These are phyloP conservation scores for Galaxea fascicularis DNA, from an alignment of 92 coral and sea anemone genomes.

Conservation along the genomic window DNA sequence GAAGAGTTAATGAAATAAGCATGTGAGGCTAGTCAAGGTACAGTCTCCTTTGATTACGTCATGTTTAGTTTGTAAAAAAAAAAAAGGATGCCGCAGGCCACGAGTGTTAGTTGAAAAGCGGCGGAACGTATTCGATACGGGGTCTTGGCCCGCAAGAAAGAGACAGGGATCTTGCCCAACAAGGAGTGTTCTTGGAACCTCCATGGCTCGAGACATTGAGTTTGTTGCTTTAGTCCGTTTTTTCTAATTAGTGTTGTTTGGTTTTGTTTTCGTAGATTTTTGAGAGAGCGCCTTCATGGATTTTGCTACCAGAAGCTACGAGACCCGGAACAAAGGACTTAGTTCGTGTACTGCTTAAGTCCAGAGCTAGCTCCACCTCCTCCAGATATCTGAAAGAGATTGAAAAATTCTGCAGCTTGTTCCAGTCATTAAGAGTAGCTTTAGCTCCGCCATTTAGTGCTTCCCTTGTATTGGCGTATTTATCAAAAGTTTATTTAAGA, in stretches of 20 bases:
- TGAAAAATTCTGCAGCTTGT: background rate
- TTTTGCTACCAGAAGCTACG: background rate
- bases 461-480: background rate
- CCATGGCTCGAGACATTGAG: no score
- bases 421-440: background rate
- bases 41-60: background rate
- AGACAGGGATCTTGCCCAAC: constrained; percentile 3
- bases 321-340: background rate
- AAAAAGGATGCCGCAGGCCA: no score
- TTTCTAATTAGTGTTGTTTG: background rate
- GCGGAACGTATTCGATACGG: constrained; percentile 2
- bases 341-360: background rate
- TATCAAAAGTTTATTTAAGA: background rate
- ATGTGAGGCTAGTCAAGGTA: no score
- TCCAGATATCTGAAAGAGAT: no score
- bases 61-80: constrained; percentile 1
- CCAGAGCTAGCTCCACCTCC: background rate
- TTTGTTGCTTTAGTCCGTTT: no score
- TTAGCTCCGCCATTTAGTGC: background rate
- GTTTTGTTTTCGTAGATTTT: no score
- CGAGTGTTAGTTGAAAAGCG: background rate
- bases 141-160: background rate
- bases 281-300: constrained; percentile 3
- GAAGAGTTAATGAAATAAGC: no score
- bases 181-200: background rate